Base-by-base conservation (phyloP, 2,113 vertebrate genomes). In the Heterotilapia buettikoferi region DNA sequence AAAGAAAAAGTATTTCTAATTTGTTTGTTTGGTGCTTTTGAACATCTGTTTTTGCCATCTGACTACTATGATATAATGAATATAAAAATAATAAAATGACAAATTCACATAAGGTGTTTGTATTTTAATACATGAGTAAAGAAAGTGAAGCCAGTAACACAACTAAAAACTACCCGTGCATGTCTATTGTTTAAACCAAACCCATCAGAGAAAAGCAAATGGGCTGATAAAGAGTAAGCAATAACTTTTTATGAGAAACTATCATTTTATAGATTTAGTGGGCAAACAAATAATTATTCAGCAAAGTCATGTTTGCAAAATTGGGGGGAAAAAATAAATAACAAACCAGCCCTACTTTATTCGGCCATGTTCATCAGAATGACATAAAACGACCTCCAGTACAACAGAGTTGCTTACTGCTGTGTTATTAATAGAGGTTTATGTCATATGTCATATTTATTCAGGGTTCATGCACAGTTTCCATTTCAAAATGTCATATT, bases 401-500 rank as follows among this genome's bases (percentile, higher is more conserved):
- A 45, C 14, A 11, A 19, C 24, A 76, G 21, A 76, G 40, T 11
- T 18, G 3, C 9, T 76, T 43, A 76, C 71, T 47, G 6, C 10
- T 47, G 71, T 29, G 16, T 76, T 76, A 47, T 47, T 76, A 47
- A 76, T 76, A 29, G 14, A 47, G 21, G 40, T 47, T 76, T 29
- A 76, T 76, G 68, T 18, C 38, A 71, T 6, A 43, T 43, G 53
- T 24, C 54, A 57, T 57, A 57, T 57, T 29, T 73, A 47, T 16
- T 76, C 24, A 47, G 43, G 40, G 43, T 29, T 76, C 71, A 18
- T 76, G 24, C 71, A 76, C 71, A 47, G 18, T 26, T 43, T 24
- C 36, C 66, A 71, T 43, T 76, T 76, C 40, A 76, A 76, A 76
- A 76, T 76, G 14, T 76, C 40, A 76, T 45, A 73, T 29, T 45